Base-by-base conservation (phyloP, 1,140 invertebrate genomes). In the Thalassaphorura encarpata region DNA sequence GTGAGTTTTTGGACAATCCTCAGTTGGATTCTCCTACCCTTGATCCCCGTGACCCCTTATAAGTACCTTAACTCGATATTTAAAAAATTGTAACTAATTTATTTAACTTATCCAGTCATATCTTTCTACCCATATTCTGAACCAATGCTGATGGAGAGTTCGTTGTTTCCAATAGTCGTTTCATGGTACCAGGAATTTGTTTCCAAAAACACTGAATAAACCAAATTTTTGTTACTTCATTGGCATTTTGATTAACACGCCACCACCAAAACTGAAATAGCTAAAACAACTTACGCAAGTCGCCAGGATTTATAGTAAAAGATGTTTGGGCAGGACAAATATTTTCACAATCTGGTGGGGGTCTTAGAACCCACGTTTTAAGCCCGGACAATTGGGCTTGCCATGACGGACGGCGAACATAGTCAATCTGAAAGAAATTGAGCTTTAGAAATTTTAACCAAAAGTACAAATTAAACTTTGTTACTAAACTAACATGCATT, bases 401-500 rank as follows among this genome's bases (percentile, higher is more conserved):
- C 62, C 62, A 64, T 0, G 62, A 64, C n/a, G 62, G 62, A 21
- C 62, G 19, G 16, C 47, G 33, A 1, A 64, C 62, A 36, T 61
- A 64, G 33, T 64, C 62, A 42, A 61, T 56, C 58, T 60, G 41
- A 52, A 15, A 26, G 3, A 40, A 11, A 48, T 15, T 11, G 23
- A 48, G 4, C 27, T 16, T 48, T 43, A 43, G 26, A 48, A 48
- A 21, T 48, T 26, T 52, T 52, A 21, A 52, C n/a, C n/a, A 41
- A 11, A 11, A 40, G 8, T 36, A n/a, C 31, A 5, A 36, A 16
- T 39, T 36, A 16, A 54, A 39, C 15, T 2, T 52, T 4, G 19
- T 31, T 45, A 45, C 18, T 54, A 8, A 5, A 78, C 80, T 79
- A 77, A 94, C 89, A 77, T 96, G 92, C 83, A 95, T 85, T 36